Evolutionary conservation across 2,113 vertebrate genomes (phyloP).

Genomic region (Pedetes capensis): DNA sequence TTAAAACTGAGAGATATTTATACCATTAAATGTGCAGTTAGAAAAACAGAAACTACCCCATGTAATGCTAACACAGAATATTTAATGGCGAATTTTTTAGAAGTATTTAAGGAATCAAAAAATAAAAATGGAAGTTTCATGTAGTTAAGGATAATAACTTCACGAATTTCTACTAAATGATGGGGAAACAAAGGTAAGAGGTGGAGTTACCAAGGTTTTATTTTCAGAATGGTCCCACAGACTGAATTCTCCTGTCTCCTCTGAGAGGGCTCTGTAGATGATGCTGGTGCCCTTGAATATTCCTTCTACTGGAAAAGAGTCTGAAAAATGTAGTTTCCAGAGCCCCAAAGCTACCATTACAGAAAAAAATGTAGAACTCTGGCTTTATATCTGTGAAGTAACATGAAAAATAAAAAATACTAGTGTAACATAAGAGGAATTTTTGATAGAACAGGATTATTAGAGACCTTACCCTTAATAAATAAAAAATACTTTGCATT

Average conservation of each 20-base stretch:
- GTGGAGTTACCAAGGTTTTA: not conserved
- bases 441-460: not conserved
- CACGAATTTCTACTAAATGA: not conserved
- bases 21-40: not conserved
- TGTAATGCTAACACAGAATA: not conserved
- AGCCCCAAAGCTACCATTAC: not conserved
- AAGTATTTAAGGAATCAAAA: not conserved
- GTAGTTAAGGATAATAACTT: not conserved
- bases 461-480: not conserved
- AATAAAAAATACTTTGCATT: not conserved
- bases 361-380: not conserved
- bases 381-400: not conserved
- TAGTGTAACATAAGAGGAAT: not conserved
- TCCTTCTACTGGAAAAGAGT: not conserved
- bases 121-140: not conserved
- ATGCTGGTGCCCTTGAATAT: not conserved
- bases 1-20: not conserved
- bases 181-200: not conserved
- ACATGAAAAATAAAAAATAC: not conserved
- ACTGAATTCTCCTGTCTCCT: too few relatives aligned
- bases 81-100: not conserved
- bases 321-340: not conserved
- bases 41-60: not conserved
- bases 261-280: rapidly evolving
- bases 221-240: not conserved